Evolutionary conservation across 1,140 invertebrate genomes (phyloP).

Genomic region (Ladona fulva): DNA sequence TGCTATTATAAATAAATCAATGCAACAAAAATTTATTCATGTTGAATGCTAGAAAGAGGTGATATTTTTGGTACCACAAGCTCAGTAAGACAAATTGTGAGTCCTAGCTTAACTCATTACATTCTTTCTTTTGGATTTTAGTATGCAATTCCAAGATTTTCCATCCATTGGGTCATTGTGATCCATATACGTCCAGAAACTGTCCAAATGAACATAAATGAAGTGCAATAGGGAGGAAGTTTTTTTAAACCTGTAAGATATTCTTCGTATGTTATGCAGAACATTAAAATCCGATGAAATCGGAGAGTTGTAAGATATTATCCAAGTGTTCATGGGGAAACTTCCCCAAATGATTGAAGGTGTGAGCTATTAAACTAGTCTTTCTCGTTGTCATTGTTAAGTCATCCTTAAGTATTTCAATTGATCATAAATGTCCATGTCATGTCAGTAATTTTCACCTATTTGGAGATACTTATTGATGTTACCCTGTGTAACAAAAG

Average conservation of each 20-base stretch:
- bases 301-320: constrained; percentile 6
- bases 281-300: background rate
- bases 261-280: background rate
- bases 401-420: background rate
- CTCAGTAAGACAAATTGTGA: constrained; percentile 4
- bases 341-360: background rate
- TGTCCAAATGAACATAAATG: background rate
- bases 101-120: background rate
- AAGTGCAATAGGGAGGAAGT: background rate
- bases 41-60: background rate
- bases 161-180: background rate
- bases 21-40: constrained; percentile 10
- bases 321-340: constrained; percentile 3
- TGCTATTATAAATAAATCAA: background rate
- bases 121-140: background rate
- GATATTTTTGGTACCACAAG: constrained; percentile 9
- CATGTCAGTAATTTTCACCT: background rate
- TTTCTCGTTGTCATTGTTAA: constrained; percentile 7
- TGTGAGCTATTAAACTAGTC: constrained; percentile 1
- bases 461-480: background rate
- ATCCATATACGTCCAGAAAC: constrained; percentile 5
- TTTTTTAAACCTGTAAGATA: background rate
- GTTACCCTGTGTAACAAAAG: background rate
- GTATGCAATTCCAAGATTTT: background rate
- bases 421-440: constrained; percentile 10